Evolutionary conservation across 2,797 vertebrate genomes (phyloP).

Genomic region (Channa striata): DNA sequence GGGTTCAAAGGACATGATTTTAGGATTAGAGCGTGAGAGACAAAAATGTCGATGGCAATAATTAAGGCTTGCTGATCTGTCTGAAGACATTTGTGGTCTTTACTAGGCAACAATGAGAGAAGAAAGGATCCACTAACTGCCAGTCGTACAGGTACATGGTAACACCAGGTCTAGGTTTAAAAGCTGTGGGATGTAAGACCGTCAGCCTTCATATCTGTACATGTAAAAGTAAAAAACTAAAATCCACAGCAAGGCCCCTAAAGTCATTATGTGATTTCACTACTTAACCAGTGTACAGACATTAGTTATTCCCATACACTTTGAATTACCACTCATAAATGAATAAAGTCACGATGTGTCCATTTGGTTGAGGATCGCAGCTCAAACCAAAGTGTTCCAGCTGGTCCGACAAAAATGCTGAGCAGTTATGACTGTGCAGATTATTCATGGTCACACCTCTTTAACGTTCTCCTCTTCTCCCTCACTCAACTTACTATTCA

Average conservation of each 20-base stretch:
- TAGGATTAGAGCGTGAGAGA: slow-evolving; percentile 15
- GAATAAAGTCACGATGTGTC: neutral
- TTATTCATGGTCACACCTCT: neutral
- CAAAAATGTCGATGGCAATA: neutral
- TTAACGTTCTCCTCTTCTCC: neutral
- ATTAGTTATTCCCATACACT: neutral
- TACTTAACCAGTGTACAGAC: neutral
- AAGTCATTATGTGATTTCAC: neutral
- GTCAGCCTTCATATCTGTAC: no score
- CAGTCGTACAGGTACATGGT: neutral
- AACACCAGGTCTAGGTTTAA: no score
- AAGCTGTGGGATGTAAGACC: no score
- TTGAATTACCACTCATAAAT: neutral
- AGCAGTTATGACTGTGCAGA: no score
- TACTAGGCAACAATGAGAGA: neutral
- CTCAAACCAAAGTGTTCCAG: slow-evolving; percentile 18
- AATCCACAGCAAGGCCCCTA: neutral
- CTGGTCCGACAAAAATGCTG: neutral
- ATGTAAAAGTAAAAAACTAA: neutral
- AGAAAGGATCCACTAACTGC: neutral
- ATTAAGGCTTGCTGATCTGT: neutral
- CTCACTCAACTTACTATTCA: neutral
- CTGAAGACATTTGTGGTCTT: neutral
- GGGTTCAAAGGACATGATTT: slow-evolving; percentile 46
- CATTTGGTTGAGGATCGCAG: neutral